Conservation (phyloP, 2,888 invertebrate genomes). For the Hemicrepidius hirtus region DNA sequence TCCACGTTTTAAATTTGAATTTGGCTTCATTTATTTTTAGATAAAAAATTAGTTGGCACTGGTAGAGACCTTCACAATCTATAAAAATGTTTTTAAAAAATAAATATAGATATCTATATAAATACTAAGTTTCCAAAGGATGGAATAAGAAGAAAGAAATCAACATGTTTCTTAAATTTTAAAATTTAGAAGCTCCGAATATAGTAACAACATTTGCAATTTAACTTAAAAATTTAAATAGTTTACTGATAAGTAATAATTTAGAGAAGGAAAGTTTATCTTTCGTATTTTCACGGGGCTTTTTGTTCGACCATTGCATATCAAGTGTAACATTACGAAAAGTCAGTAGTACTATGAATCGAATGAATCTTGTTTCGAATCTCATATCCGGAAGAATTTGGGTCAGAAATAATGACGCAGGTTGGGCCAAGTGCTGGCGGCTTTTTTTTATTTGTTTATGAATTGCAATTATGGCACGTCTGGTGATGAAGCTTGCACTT, state of each 20-base stretch:
- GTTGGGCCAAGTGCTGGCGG: slow-evolving; percentile 4
- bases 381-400: slow-evolving; percentile 32
- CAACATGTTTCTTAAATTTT: too few species aligned
- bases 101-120: not conserved
- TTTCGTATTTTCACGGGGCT: too few species aligned
- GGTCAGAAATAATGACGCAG: slow-evolving; percentile 35
- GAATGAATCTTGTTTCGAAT: slow-evolving; percentile 18
- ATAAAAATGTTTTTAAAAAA: not conserved
- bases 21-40: slow-evolving; percentile 4
- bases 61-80: not conserved
- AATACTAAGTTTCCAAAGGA: too few species aligned
- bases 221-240: too few species aligned
- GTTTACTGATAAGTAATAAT: too few species aligned
- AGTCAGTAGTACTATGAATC: too few species aligned
- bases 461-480: slow-evolving; percentile 17
- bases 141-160: too few species aligned
- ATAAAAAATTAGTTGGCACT: slow-evolving; percentile 1
- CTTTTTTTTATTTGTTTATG: slow-evolving; percentile 12
- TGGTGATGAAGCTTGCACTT: slow-evolving; percentile 16
- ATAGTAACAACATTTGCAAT: too few species aligned
- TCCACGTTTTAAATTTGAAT: not conserved
- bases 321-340: slow-evolving; percentile 8
- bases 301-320: not conserved
- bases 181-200: too few species aligned
- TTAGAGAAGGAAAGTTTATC: too few species aligned